Conservation (phyloP, 2,888 invertebrate species). For the Gnatocerus cornutus region DNA sequence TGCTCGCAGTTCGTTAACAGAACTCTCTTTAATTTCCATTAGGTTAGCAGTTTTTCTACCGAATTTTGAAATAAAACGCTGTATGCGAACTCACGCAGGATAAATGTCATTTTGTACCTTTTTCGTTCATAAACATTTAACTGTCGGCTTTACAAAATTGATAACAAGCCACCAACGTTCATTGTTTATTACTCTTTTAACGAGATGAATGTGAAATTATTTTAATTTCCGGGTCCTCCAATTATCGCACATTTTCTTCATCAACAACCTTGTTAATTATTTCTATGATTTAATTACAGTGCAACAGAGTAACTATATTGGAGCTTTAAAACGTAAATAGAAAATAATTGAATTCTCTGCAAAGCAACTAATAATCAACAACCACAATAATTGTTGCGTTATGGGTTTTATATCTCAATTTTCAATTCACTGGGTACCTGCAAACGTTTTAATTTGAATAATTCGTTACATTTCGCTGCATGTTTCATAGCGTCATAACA, state of each 20-base stretch:
- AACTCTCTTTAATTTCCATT: too few relatives aligned
- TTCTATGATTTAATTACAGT: neutral
- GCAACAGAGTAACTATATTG: neutral
- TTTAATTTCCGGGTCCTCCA: neutral
- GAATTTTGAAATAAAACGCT: too few relatives aligned
- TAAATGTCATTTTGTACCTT: too few relatives aligned
- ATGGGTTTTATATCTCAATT: conserved; percentile 30
- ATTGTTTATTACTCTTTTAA: too few relatives aligned
- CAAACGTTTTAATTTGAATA: conserved; percentile 46
- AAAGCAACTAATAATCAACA: conserved; percentile 26
- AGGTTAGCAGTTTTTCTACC: too few relatives aligned
- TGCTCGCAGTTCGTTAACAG: too few relatives aligned
- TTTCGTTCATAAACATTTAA: too few relatives aligned
- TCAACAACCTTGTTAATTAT: conserved; percentile 18
- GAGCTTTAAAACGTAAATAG: conserved; percentile 1
- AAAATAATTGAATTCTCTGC: conserved; percentile 7
- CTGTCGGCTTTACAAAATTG: too few relatives aligned
- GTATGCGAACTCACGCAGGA: too few relatives aligned
- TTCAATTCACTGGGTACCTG: conserved; percentile 28
- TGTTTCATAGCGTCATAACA: conserved; percentile 9
- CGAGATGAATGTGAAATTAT: neutral
- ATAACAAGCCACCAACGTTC: too few relatives aligned
- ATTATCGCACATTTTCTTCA: conserved; percentile 19
- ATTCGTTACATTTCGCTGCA: conserved; percentile 40
- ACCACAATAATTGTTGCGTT: conserved; percentile 24